Base-by-base conservation (phyloP, 2,888 invertebrate species). In the Sphecodes monilicornis region DNA sequence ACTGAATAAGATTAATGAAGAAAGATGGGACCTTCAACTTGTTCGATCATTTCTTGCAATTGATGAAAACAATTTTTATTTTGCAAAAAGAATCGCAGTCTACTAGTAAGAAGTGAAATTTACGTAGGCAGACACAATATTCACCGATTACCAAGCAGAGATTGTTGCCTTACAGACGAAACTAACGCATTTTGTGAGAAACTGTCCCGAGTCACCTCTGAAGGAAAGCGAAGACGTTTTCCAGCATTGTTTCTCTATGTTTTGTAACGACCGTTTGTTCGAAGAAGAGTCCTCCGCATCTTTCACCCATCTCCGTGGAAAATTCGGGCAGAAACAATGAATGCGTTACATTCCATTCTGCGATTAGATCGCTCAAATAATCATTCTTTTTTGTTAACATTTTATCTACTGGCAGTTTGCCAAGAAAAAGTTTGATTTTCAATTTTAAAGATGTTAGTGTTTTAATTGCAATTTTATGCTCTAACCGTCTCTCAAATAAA, bases 191-290 rank as follows among this genome's bases (percentile, higher is more conserved):
- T 70, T 64, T 84, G 84, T 86, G 85, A 69, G 85, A 86, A 84
- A 80, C 84, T 75, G 79, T 84, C 75, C 36, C n/a, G 43, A 66
- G 66, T 10, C 18, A 75, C 60, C 84, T 75, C 77, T 29, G 79
- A 86, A 82, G 78, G 83, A 80, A 80, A 83, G 85, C 80, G 66
- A 82, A 80, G 43, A 77, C 77, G 50, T 84, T 85, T 88, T 89
- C 88, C 85, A 73, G 76, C 77, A 86, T 86, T 80, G 82, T 84
- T 79, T 43, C 60, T 32, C n/a, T 64, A 26, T 41, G 78, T 83
- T 76, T 79, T 78, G 85, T 69, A 83, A 78, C 50, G 73, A 32
- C 69, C 29, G 60, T 46, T 77, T 75, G 75, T n/a, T 50, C 54
- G 41, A 43, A 32, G 57, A 60, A 39, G 57, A 50, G 41, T 66